Evolutionary conservation across 2,797 vertebrate species (phyloP), one percentile per base, ranked within the genome.

Genomic region (Gallinago nigripennis): DNA sequence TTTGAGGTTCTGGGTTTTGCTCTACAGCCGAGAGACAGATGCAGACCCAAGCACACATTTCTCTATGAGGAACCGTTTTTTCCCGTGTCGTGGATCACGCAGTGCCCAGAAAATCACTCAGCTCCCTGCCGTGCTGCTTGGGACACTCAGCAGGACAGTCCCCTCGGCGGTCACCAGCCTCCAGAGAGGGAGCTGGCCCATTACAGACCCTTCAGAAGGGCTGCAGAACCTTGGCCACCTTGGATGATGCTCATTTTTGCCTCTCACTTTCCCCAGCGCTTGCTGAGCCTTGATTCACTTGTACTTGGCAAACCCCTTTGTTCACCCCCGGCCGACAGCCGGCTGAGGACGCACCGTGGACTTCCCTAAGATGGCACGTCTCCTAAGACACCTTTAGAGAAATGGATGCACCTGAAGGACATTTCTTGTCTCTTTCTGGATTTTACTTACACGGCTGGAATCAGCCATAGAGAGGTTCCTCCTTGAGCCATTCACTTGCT

Each of bases 371-470:
- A n/a, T 9, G 43, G 30, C 8, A 1, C 24, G 69, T 37, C 50
- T 65, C 51, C 45, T 28, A 53, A 48, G 33, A 2, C 24, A 56
- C 27, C 54, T 28, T 58, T 14, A 54, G 33, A 68, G 50, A 81
- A 70, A 46, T 0, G 2, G 35, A 25, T 8, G 9, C 11, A 68
- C 50, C 41, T 14, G 0, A 71, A 37, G 58, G 15, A 65, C 1
- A 0, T 50, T 35, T 27, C 30, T 56, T 18, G 11, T 7, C 53
- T 31, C 2, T 23, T 72, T 39, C 2, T 6, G 43, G 33, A 33
- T 16, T 69, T 43, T 21, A 54, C 43, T 20, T 13, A 28, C 43
- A 24, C 33, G 50, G 41, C 30, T 16, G 4, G 30, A 31, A 23
- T 16, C 37, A n/a, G 43, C 30, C 31, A 16, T 0, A 4, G 58